These are phyloP conservation scores for Atherinosoma microstoma DNA, from an alignment of 2,797 vertebrate genomes.

Conservation along the genomic window DNA sequence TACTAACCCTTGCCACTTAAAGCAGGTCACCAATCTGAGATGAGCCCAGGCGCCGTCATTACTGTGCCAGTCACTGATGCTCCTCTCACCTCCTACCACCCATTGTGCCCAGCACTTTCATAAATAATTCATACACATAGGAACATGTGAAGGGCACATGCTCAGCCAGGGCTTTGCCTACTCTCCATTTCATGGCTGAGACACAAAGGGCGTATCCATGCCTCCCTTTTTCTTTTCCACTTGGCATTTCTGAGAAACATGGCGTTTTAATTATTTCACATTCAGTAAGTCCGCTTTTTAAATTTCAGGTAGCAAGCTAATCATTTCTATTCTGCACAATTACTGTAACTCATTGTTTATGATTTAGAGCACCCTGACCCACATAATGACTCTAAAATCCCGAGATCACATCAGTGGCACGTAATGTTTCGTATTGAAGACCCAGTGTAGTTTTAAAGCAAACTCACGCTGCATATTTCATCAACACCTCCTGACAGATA, in stretches of 20 bases:
- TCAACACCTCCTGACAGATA: conserved; percentile 67
- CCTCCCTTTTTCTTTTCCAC: neutral
- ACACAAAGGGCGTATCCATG: conserved; percentile 27
- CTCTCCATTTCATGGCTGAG: conserved; percentile 20
- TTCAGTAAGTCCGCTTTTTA: neutral
- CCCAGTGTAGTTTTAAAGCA: conserved; percentile 25
- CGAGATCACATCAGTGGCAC: conserved; percentile 1
- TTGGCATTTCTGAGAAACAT: neutral
- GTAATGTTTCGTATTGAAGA: conserved; percentile 29
- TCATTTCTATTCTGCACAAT: conserved; percentile 7
- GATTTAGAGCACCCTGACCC: neutral
- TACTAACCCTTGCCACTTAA: conserved; percentile 51
- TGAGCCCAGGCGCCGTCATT: conserved; percentile 58
- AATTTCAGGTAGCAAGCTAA: neutral
- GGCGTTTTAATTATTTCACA: neutral
- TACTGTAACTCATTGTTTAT: neutral
- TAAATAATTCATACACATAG: conserved; percentile 70
- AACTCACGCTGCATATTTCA: conserved; percentile 60
- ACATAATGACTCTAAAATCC: conserved; percentile 24
- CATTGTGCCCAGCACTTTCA: conserved; percentile 56
- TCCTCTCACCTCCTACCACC: conserved; percentile 55
- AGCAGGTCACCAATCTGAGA: conserved; percentile 68
- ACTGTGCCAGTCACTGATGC: conserved; percentile 60
- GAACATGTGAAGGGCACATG: conserved; percentile 70
- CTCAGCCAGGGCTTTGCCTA: conserved; percentile 40